Evolutionary conservation across 2,888 invertebrate species (phyloP).

Genomic region (Heteropelma amictum): DNA sequence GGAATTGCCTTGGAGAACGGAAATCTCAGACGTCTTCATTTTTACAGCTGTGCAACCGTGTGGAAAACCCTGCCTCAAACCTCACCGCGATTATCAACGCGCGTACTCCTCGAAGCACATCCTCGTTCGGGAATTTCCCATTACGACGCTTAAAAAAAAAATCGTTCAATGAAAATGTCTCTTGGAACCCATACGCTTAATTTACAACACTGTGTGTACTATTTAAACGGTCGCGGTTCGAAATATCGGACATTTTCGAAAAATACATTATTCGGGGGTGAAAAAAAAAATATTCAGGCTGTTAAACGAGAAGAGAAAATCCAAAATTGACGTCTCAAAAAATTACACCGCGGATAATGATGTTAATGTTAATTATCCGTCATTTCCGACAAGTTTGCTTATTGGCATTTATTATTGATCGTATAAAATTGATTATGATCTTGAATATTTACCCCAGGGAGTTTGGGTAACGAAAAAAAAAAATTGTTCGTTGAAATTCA

Average conservation of each 20-base stretch:
- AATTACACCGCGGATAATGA: too few relatives aligned
- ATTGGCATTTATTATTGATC: too few relatives aligned
- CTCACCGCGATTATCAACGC: not conserved
- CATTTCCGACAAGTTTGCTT: too few relatives aligned
- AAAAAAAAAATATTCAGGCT: too few relatives aligned
- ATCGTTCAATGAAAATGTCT: not conserved
- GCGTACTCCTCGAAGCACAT: not conserved
- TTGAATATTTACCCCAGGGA: too few relatives aligned
- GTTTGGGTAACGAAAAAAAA: too few relatives aligned
- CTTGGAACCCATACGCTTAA: not conserved
- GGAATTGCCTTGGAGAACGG: not conserved
- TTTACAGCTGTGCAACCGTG: not conserved
- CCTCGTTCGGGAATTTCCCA: not conserved
- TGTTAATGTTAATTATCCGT: too few relatives aligned
- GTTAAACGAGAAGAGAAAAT: too few relatives aligned
- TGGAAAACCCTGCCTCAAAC: not conserved
- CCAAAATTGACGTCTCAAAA: too few relatives aligned
- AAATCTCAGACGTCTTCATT: not conserved
- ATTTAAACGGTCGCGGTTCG: not conserved
- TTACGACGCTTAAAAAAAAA: not conserved
- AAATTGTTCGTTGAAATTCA: too few relatives aligned
- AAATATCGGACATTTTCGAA: not conserved
- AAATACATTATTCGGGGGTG: not conserved
- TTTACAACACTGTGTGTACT: not conserved
- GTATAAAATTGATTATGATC: too few relatives aligned